Conservation (phyloP, 2,888 invertebrate genomes). For the Lasioglossum vierecki region DNA sequence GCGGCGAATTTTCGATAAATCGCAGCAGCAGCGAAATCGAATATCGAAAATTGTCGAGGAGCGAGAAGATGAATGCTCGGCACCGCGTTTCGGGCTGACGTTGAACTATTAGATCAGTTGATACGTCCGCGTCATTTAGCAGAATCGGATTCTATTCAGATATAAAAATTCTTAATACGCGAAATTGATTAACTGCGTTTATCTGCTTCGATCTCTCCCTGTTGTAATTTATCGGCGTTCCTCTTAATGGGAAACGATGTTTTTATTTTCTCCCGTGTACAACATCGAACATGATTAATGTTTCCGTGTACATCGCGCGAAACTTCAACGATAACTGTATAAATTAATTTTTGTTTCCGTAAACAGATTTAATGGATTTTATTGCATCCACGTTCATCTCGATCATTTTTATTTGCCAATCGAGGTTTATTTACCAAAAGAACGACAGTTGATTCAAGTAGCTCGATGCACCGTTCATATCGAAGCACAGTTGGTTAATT, state of each 20-base stretch:
- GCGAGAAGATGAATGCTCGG: constrained; percentile 5
- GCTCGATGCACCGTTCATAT: neutral
- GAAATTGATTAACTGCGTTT: constrained; percentile 9
- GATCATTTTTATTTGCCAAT: neutral
- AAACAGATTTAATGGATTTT: neutral
- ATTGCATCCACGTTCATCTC: neutral
- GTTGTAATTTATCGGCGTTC: constrained; percentile 10
- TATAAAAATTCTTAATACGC: constrained; percentile 1
- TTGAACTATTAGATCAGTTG: constrained; percentile 1
- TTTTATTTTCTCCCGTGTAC: neutral
- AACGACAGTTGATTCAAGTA: neutral
- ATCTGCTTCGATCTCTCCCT: neutral
- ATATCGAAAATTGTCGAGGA: constrained; percentile 6
- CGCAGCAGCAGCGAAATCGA: constrained; percentile 1
- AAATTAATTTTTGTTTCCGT: neutral
- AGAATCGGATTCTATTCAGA: neutral
- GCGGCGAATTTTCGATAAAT: neutral
- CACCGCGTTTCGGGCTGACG: constrained; percentile 1
- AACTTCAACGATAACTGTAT: neutral
- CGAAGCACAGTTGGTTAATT: neutral
- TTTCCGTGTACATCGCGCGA: neutral
- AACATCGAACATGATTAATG: neutral
- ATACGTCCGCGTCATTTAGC: constrained; percentile 10
- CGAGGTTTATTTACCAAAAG: neutral
- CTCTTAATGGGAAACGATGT: neutral